phyloP scores from a whole-genome alignment of 2,797 vertebrate species.

The Cossypha caffra region DNA sequence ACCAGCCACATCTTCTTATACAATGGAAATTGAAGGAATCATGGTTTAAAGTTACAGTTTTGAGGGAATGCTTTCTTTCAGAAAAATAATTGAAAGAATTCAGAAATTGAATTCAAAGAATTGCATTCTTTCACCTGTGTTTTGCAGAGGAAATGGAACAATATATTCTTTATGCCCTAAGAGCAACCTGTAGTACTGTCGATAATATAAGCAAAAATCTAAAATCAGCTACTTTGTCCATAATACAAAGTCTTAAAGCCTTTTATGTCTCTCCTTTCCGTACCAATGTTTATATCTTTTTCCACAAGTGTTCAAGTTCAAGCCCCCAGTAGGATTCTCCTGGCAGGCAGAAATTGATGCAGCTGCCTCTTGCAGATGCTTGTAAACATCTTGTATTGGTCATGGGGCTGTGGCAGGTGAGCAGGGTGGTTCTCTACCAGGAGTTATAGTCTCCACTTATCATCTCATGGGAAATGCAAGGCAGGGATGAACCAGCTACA shows the following conservation, averaged over 20 bases:
- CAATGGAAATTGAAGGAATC: not conserved
- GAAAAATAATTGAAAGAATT: no score
- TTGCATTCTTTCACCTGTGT: not conserved
- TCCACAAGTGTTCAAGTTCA: not conserved
- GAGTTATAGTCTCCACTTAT: not conserved
- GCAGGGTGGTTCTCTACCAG: not conserved
- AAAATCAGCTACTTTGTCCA: not conserved
- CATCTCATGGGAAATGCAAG: rapidly evolving
- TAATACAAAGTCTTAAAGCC: not conserved
- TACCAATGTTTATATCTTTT: not conserved
- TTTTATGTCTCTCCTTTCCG: not conserved
- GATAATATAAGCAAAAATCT: not conserved
- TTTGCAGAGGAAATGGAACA: not conserved
- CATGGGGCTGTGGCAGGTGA: not conserved
- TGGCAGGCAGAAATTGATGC: not conserved
- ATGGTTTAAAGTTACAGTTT: not conserved
- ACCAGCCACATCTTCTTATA: not conserved
- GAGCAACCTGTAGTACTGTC: not conserved
- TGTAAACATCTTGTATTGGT: not conserved
- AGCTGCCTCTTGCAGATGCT: not conserved
- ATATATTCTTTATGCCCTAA: not conserved
- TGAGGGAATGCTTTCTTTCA: not conserved
- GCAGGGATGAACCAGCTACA: not conserved
- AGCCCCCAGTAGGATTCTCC: not conserved
- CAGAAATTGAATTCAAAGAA: no score